Evolutionary conservation across 2,113 vertebrate species (phyloP).

Genomic region (Nerophis lumbriciformis): DNA sequence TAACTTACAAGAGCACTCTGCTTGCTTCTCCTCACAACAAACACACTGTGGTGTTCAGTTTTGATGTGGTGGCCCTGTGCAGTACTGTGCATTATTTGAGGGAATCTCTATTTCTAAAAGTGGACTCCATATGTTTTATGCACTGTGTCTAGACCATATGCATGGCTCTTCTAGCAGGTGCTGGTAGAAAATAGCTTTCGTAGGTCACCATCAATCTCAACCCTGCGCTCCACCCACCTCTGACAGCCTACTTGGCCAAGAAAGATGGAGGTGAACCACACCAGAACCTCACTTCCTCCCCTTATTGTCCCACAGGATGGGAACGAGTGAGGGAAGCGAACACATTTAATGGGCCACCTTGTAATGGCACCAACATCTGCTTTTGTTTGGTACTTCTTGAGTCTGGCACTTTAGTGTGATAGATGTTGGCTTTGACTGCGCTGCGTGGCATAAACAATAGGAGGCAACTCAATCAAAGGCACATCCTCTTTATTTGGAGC

Average conservation of each 20-base stretch:
- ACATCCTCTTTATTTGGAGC: slow-evolving; percentile 4
- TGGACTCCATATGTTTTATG: neutral
- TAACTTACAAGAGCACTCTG: no score
- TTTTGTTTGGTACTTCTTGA: slow-evolving; percentile 22
- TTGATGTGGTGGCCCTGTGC: no score
- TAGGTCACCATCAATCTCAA: slow-evolving; percentile 43
- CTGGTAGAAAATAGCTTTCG: slow-evolving; percentile 33
- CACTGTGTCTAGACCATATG: neutral
- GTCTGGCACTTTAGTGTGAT: slow-evolving; percentile 15
- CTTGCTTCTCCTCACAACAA: no score
- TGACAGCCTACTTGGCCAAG: slow-evolving; percentile 30
- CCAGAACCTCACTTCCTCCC: slow-evolving; percentile 4
- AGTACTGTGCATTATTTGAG: no score
- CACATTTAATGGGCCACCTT: slow-evolving; percentile 8
- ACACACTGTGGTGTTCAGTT: no score
- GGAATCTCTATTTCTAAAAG: no score
- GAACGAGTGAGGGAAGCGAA: neutral
- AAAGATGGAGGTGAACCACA: slow-evolving; percentile 17
- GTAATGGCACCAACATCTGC: slow-evolving; percentile 10
- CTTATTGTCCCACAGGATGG: neutral
- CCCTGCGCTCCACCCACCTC: slow-evolving; percentile 16
- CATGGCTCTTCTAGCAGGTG: slow-evolving; percentile 4
- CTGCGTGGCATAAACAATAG: neutral
- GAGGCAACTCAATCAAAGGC: neutral
- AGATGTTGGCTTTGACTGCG: neutral